phyloP scores from a whole-genome alignment of 2,797 vertebrate genomes.

The Halcyon badia region DNA sequence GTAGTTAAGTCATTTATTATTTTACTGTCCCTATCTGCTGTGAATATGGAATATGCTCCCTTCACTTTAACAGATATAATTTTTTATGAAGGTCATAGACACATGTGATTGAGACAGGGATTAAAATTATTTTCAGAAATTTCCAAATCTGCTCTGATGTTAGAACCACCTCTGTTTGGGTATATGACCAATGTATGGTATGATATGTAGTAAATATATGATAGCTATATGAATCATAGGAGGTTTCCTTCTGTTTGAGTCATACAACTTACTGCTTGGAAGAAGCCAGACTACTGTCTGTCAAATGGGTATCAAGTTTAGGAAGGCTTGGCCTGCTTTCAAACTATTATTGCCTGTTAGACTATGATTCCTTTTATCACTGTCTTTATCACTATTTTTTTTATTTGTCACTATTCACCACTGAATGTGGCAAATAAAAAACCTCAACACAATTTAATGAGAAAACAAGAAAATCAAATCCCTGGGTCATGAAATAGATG shows the following conservation, averaged over 20 bases:
- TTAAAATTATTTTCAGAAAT: background rate
- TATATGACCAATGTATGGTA: background rate
- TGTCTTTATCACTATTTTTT: no score
- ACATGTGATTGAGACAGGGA: background rate
- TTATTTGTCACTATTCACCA: no score
- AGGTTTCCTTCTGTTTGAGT: background rate
- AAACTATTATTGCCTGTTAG: background rate
- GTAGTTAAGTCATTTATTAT: background rate
- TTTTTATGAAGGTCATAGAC: background rate
- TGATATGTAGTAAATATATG: background rate
- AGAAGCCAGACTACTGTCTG: background rate
- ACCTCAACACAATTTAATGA: background rate
- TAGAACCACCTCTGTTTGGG: background rate
- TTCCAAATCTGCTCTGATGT: background rate
- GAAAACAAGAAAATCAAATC: background rate
- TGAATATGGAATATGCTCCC: rapidly evolving
- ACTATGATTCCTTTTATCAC: background rate
- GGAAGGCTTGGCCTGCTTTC: background rate
- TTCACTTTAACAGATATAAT: background rate
- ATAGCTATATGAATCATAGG: background rate
- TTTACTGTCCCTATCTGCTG: background rate
- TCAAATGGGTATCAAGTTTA: background rate
- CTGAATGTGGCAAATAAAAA: background rate
- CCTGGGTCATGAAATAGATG: background rate
- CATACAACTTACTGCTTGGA: background rate